Evolutionary conservation across 2,888 invertebrate species (phyloP).

Genomic region (Drosophila helvetica): DNA sequence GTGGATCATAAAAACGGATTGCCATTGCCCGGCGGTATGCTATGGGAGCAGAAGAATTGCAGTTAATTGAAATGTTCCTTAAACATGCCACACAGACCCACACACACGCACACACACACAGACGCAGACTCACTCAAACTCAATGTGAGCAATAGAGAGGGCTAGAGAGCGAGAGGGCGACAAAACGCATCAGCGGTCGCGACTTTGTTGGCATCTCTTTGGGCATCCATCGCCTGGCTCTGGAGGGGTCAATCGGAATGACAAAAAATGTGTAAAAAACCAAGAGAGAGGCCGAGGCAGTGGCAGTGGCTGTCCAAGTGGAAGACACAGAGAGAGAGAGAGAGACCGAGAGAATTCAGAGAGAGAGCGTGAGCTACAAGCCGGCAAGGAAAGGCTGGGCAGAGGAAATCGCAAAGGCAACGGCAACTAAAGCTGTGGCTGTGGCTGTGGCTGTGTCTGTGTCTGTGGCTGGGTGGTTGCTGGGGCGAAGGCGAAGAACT

Average conservation of each 20-base stretch:
- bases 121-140: too few species aligned
- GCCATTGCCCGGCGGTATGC: slow-evolving; percentile 55
- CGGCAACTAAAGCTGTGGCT: slow-evolving; percentile 12
- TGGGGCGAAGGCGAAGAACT: slow-evolving; percentile 68
- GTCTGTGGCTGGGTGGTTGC: slow-evolving; percentile 66
- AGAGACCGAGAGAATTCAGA: slow-evolving; percentile 15
- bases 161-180: slow-evolving; percentile 49
- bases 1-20: slow-evolving; percentile 70
- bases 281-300: slow-evolving; percentile 6
- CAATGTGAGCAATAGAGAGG: slow-evolving; percentile 20
- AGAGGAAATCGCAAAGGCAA: neutral
- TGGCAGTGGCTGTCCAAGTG: neutral
- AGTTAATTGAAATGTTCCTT: slow-evolving; percentile 82
- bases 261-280: slow-evolving; percentile 40
- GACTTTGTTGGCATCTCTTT: slow-evolving; percentile 42
- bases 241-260: slow-evolving; percentile 43
- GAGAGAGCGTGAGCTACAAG: slow-evolving; percentile 65
- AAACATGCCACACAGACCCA: slow-evolving; percentile 36
- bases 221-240: slow-evolving; percentile 28
- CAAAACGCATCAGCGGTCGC: slow-evolving; percentile 54
- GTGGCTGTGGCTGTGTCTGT: slow-evolving; percentile 47
- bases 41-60: slow-evolving; percentile 69
- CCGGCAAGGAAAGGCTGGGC: slow-evolving; percentile 11
- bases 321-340: neutral
- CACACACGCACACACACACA: neutral